Base-by-base conservation (phyloP, 2,888 invertebrate species). In the Drosophila dives region DNA sequence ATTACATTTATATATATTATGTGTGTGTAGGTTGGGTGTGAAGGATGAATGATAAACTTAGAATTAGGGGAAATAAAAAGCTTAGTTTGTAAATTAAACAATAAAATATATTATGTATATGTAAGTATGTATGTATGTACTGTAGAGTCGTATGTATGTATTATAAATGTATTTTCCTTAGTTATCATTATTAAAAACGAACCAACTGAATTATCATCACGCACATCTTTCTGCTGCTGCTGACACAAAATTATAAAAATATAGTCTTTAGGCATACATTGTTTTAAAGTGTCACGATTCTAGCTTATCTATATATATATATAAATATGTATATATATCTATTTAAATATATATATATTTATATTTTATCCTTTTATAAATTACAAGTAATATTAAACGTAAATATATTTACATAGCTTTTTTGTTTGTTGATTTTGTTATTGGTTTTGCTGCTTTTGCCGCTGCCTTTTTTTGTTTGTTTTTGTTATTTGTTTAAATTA, bases 191-290 rank as follows among this genome's bases (percentile, higher is more conserved):
- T 69, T 81, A 72, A 60, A 86, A 83, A 72, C 77, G 64, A 87
- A 84, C 72, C 76, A 84, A 84, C 73, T 68, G 55, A 81, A 65
- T 76, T 59, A 72, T 72, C 72, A 65, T 81, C 64, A 68, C 81
- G 72, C 81, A 81, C 64, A 61, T 71, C 56, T 75, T 72, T 59
- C 15, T 45, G 63, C 75, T 70, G 67, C 81, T 60, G 62, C 66
- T 26, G 86, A 77, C 77, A 89, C 20, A 38, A 38, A 85, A 85
- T 87, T 85, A 85, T 85, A 89, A 89, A 85, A 89, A 89, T 89
- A 84, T 87, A 87, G 83, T 86, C 86, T 72, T 82, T 65, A 65
- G 83, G 61, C 66, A 71, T 84, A 75, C 45, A 45, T 45, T 75
- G 70, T 77, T 75, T 66, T 66, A 50, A 82, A 72, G 80, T 81